Evolutionary conservation across 2,888 invertebrate genomes (phyloP), one percentile per base, ranked within the genome.

Genomic region (Cacoxenus indagator): DNA sequence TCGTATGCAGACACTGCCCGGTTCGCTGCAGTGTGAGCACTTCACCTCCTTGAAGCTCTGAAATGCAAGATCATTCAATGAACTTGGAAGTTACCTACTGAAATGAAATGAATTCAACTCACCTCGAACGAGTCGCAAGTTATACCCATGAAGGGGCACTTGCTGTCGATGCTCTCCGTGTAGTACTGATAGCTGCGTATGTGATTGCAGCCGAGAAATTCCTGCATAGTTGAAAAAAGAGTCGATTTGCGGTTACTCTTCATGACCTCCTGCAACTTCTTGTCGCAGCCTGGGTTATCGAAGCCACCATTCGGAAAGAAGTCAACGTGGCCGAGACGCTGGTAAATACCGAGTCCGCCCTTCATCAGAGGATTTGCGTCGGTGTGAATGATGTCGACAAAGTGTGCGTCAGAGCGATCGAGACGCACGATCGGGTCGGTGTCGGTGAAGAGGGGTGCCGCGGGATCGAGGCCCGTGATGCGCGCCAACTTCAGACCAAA

Each of bases 261-360:
- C 74, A 94, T 91, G 59, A 92, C 92, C 71, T 92, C 91, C 64
- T 91, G 89, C 14, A 93, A 89, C 37, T 90, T 91, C 65, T 88
- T 86, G 70, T 88, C 88, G 76, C 92, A 92, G 37, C 94, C 95
- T 0, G 94, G 94, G 84, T 94, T 96, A 69, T 92, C 91, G 5
- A 92, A 91, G 0, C 97, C 97, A 0, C 96, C 96, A 84, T 97
- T 97, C 0, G 96, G 96, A 85, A 93, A 97, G 88, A 96, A 97
- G 87, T 97, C 97, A 3, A 96, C 93, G 86, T 97, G 96, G 0
- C 96, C 97, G 57, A 95, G 92, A 0, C 93, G 91, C 81, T 95
- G 94, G 6, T 92, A 91, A 85, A 96, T 93, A 9, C 97, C 97
- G 67, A 96, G 90, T 65, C 93, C 93, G 67, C 92, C 93, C 76